Conservation (phyloP, 2,797 vertebrate genomes). For the Eulemur rubriventer region DNA sequence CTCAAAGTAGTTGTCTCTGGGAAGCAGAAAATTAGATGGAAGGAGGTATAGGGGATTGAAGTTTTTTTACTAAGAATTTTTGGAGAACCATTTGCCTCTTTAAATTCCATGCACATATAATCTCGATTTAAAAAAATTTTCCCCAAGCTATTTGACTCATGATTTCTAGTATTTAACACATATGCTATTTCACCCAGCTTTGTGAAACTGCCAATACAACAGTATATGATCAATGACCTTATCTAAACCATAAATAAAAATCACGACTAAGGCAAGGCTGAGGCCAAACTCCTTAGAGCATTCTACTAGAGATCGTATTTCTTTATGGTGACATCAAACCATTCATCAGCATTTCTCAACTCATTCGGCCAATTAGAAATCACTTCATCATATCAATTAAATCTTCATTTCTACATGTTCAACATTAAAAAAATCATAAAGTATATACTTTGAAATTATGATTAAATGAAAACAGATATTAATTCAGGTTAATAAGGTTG, state of each 20-base stretch:
- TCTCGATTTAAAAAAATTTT: not conserved
- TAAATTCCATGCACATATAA: not conserved
- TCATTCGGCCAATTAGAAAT: constrained; percentile 9
- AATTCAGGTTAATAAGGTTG: not conserved
- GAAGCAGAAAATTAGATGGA: constrained; percentile 31
- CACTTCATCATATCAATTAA: not conserved
- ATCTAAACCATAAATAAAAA: constrained; percentile 45
- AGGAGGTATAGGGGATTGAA: not conserved
- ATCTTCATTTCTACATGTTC: constrained; percentile 33
- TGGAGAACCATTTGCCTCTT: not conserved
- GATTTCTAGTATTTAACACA: not conserved
- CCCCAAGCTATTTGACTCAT: not conserved
- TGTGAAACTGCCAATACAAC: not conserved
- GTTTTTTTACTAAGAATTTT: not conserved
- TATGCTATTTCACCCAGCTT: not conserved
- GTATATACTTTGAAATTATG: constrained; percentile 30
- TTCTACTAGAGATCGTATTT: not conserved
- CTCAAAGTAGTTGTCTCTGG: not conserved
- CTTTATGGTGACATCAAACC: not conserved
- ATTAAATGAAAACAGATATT: constrained; percentile 40
- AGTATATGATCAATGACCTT: not conserved
- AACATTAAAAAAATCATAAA: not conserved
- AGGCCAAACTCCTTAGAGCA: not conserved
- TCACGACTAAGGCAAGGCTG: not conserved
- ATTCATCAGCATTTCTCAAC: not conserved